Base-by-base conservation (phyloP, 2,113 vertebrate species). In the Takifugu bimaculatus region DNA sequence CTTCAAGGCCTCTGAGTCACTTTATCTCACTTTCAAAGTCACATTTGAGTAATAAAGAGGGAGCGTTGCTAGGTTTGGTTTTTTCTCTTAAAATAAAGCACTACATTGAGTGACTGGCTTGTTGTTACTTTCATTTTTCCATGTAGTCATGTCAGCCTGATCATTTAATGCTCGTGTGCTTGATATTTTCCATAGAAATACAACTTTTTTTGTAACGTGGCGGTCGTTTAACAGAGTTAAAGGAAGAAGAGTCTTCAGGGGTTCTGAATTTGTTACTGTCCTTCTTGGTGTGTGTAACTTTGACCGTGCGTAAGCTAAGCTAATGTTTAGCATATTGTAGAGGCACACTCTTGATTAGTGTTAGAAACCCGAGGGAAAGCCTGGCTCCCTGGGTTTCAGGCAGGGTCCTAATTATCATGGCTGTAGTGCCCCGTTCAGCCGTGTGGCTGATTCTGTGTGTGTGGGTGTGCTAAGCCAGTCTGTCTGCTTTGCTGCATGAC, bases 381-480 rank as follows among this genome's bases (percentile, higher is more conserved):
- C 2, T 1, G 50, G 43, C 57, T 79, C 68, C 28, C 67, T 48
- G 49, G 44, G 47, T 14, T 48, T 65, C 57, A 60, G 51, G 62
- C 32, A 58, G 61, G 51, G 5, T 49, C 32, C 44, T 70, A 68
- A 77, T 86, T 74, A 74, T 80, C 60, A 42, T 52, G 25, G 65
- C 55, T 59, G 62, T 35, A 63, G 70, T 6, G 1, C 54, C 68
- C 13, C 49, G 28, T 63, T 69, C 54, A 63, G 29, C 26, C 26
- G 14, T 64, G 2, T 54, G 43, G 43, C 60, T 63, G 43, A 57
- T 39, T 39, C 3, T 11, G 35, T 79, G n/a, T 63, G 60, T 64
- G 82, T 78, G 78, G 62, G 74, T 68, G 68, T 74, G 70, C 52
- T 68, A 39, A 78, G 60, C 51, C 68, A 50, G 72, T 63, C 62